These are phyloP conservation scores for Budorcas taxicolor DNA, from an alignment of 2,113 vertebrate species.

Conservation along the genomic window DNA sequence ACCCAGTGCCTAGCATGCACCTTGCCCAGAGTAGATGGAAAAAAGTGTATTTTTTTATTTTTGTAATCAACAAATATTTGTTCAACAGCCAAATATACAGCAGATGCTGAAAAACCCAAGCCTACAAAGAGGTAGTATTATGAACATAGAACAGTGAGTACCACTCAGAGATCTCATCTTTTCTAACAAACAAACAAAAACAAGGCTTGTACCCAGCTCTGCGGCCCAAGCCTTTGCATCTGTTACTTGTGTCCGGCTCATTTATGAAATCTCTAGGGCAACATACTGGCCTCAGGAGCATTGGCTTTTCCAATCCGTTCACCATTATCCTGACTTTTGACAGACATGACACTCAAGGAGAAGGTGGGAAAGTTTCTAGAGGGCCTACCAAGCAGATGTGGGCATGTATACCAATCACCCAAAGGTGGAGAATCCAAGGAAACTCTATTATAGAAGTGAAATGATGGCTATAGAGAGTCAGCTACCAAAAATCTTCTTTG, in stretches of 20 bases:
- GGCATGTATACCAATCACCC: not conserved
- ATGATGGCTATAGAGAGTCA: not conserved
- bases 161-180: not conserved
- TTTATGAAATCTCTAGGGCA: not conserved
- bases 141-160: not conserved
- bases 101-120: not conserved
- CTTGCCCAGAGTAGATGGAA: not conserved
- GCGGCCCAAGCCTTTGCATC: not conserved
- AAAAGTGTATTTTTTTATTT: not conserved
- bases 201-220: not conserved
- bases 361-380: not conserved
- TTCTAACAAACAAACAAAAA: not conserved
- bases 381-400: not conserved
- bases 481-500: not conserved
- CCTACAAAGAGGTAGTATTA: not conserved
- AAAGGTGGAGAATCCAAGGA: not conserved
- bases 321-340: not conserved
- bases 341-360: not conserved
- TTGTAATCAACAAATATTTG: not conserved
- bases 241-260: not conserved
- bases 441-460: not conserved
- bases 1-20: not conserved
- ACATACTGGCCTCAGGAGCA: not conserved
- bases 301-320: not conserved
- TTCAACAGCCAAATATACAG: not conserved